phyloP scores from a whole-genome alignment of 2,113 vertebrate species.

The Fregata magnificens region DNA sequence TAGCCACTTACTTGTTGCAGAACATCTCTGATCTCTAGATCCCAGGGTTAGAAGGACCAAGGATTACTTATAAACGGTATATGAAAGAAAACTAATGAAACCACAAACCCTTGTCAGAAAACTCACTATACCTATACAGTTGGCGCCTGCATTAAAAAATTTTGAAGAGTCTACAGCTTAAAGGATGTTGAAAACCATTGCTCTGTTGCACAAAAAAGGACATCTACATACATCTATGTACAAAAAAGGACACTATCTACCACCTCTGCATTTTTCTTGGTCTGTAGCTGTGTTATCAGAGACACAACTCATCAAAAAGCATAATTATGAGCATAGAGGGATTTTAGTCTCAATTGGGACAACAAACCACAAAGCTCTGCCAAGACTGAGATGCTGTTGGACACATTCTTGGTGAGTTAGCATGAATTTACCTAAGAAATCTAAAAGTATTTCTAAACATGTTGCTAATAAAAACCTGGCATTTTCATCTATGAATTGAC shows the following conservation, averaged over 20 bases:
- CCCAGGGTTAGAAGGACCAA: neutral
- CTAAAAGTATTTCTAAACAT: neutral
- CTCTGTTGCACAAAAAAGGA: neutral
- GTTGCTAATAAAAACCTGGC: neutral
- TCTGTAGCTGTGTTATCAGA: neutral
- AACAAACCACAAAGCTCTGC: neutral
- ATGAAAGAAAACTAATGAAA: neutral
- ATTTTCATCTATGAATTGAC: neutral
- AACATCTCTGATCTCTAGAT: neutral
- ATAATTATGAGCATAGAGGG: neutral
- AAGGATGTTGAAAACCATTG: neutral
- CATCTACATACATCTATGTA: neutral
- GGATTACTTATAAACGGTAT: neutral
- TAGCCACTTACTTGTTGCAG: neutral
- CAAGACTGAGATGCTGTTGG: neutral
- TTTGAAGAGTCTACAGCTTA: neutral
- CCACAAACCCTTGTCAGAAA: neutral
- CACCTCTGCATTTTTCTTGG: neutral
- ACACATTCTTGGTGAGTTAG: neutral
- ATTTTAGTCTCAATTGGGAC: neutral
- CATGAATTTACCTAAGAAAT: neutral
- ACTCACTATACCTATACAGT: neutral
- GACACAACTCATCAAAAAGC: neutral
- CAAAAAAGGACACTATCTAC: neutral
- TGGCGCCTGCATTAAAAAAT: neutral